Base-by-base conservation (phyloP, 1,140 invertebrate species). In the Lordiphosa collinella region DNA sequence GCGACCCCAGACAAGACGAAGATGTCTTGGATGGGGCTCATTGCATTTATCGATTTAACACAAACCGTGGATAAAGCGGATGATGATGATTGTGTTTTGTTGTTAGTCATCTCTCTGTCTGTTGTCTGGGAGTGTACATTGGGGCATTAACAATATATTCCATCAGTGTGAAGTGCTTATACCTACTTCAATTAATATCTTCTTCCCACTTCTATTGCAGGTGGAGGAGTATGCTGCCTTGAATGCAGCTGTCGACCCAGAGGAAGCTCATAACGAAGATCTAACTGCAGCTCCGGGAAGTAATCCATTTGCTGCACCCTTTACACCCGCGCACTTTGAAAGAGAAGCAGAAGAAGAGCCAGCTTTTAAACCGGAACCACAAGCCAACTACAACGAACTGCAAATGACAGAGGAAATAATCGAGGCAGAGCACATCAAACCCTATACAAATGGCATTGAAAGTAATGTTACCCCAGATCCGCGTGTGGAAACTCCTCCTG, bases 11-110 rank as follows among this genome's bases (percentile, higher is more conserved):
- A 25, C 16, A 12, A 35, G 50, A 66, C 49, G 53, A 62, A 74
- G 54, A 68, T 44, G 32, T 57, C 40, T 73, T 53, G 9, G 34
- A 41, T 67, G 63, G 57, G 54, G 65, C 64, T 75, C 55, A 75
- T 75, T 75, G 68, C 69, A 73, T 69, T 75, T 75, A 75, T 75
- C 71, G 71, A 75, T 75, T 75, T 75, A 75, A 69, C 71, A 75
- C 6, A 29, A 8, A 6, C 7, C 25, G 22, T 12, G 7, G 40
- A 43, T 44, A 25, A 53, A 34, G 35, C 14, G 22, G 55, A 59
- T 54, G 57, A 48, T 44, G 62, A 59, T 34, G 55, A 68, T 48
- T 61, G 54, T 48, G 56, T 57, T 67, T 64, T 68, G 60, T 67
- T 67, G 58, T 69, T 70, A 66, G 51, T 70, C 63, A 66, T 64